Evolutionary conservation across 1,140 invertebrate species (phyloP).

Genomic region (Hydropsyche tenuis): DNA sequence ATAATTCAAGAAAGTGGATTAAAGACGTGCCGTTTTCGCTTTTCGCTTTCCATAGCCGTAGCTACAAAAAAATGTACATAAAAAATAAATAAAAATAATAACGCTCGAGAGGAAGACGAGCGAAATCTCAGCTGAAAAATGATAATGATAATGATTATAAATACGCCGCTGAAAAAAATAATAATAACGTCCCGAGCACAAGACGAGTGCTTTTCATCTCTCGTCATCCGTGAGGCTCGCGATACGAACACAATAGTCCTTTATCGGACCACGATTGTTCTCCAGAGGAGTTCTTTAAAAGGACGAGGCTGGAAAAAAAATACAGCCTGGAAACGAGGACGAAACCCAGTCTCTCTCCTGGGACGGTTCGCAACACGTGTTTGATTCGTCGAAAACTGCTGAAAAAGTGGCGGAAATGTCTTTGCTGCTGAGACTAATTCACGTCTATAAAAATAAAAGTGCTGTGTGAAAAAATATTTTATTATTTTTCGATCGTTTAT

Average conservation of each 20-base stretch:
- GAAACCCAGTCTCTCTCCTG: too few species aligned
- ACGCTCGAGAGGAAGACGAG: neutral
- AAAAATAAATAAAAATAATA: constrained; percentile 16
- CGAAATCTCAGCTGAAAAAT: neutral
- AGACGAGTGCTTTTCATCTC: constrained; percentile 27
- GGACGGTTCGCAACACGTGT: too few species aligned
- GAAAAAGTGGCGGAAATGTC: too few species aligned
- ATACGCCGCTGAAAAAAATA: constrained; percentile 7
- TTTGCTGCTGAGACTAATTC: too few species aligned
- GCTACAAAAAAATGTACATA: too few species aligned
- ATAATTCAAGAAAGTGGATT: constrained; percentile 22
- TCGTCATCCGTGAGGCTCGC: constrained; percentile 26
- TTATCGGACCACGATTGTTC: constrained; percentile 25
- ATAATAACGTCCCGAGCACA: constrained; percentile 6
- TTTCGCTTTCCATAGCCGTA: neutral
- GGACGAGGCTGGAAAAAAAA: neutral
- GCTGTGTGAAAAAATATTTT: too few species aligned
- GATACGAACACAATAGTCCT: constrained; percentile 29
- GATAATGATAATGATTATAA: constrained; percentile 22
- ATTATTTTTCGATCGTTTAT: too few species aligned
- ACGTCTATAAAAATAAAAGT: too few species aligned
- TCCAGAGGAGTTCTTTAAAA: neutral
- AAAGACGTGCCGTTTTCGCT: constrained; percentile 8
- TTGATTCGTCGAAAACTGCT: too few species aligned
- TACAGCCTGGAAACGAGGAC: neutral